These are phyloP conservation scores for Lepus oiostolus DNA, from an alignment of 2,797 vertebrate genomes.

Conservation along the genomic window DNA sequence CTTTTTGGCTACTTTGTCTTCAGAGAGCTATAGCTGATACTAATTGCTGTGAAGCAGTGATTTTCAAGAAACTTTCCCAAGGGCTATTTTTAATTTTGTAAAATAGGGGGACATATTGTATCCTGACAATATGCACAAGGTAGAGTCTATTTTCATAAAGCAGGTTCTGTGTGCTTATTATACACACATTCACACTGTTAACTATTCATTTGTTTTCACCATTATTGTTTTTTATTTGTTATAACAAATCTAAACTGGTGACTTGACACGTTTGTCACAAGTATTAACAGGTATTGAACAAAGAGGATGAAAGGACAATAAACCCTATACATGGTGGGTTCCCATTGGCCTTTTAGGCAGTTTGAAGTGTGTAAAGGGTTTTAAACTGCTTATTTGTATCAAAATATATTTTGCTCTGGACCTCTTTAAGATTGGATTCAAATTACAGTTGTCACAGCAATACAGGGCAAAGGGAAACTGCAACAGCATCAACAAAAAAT, in stretches of 20 bases:
- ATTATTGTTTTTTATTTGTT: slow-evolving; percentile 8
- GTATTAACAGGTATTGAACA: not conserved
- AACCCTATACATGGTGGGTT: not conserved
- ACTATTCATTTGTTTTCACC: not conserved
- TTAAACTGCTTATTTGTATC: not conserved
- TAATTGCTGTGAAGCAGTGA: slow-evolving; percentile 30
- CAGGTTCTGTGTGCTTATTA: not conserved
- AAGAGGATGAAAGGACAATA: not conserved
- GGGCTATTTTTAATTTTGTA: not conserved
- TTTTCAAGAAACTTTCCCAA: slow-evolving; percentile 24
- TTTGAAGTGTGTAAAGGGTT: not conserved
- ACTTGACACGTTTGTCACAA: not conserved
- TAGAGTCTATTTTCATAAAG: not conserved
- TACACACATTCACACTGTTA: not conserved
- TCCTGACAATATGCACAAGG: not conserved
- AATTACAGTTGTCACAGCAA: too few species aligned
- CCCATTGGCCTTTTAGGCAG: not conserved
- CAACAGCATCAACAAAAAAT: too few species aligned
- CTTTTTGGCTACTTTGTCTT: not conserved
- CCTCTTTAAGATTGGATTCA: too few species aligned
- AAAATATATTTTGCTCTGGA: not conserved
- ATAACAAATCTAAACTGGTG: not conserved
- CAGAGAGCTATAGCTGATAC: not conserved
- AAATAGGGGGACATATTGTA: not conserved
- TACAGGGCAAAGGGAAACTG: too few species aligned